A percentile compares a stretch with the other conserved stretches of the same genome.
phyloP scores from a whole-genome alignment of 2,113 vertebrate species.

The Zosterops japonicus region DNA sequence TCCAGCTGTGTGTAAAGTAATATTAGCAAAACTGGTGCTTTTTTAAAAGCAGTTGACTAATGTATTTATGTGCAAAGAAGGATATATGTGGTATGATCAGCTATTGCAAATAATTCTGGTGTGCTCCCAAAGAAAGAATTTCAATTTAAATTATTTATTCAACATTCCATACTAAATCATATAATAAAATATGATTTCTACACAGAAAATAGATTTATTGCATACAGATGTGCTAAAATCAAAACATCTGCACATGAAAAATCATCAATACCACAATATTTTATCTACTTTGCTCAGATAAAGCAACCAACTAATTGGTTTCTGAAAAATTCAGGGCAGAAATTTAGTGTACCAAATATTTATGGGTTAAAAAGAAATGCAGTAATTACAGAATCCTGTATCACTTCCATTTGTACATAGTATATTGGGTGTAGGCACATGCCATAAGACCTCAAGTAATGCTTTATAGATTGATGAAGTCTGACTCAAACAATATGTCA shows the following conservation, averaged over 20 bases:
- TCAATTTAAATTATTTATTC: conserved; percentile 73
- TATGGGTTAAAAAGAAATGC: conserved; percentile 9
- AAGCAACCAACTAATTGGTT: conserved; percentile 43
- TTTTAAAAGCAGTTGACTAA: not conserved
- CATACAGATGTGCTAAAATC: conserved; percentile 71
- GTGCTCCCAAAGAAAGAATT: conserved; percentile 60
- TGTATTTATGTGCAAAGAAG: not conserved
- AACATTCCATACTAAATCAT: conserved; percentile 73
- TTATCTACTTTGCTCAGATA: conserved; percentile 16
- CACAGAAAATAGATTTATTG: conserved; percentile 71
- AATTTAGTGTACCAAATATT: not conserved
- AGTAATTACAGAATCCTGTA: conserved; percentile 11
- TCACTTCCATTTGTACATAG: conserved; percentile 3
- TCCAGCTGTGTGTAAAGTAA: not conserved
- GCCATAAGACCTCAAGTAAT: conserved; percentile 43
- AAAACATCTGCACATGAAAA: conserved; percentile 65
- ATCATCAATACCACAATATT: conserved; percentile 43
- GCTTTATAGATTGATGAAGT: conserved; percentile 66
- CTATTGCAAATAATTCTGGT: conserved; percentile 53
- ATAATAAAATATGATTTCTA: conserved; percentile 72
- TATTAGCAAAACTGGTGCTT: not conserved
- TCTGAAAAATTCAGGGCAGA: conserved; percentile 13
- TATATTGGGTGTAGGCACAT: not conserved
- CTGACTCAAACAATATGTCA: conserved; percentile 66
- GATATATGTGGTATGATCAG: not conserved